These are phyloP conservation scores for Arnoldichthys spilopterus DNA, from an alignment of 2,797 vertebrate genomes.

Conservation along the genomic window DNA sequence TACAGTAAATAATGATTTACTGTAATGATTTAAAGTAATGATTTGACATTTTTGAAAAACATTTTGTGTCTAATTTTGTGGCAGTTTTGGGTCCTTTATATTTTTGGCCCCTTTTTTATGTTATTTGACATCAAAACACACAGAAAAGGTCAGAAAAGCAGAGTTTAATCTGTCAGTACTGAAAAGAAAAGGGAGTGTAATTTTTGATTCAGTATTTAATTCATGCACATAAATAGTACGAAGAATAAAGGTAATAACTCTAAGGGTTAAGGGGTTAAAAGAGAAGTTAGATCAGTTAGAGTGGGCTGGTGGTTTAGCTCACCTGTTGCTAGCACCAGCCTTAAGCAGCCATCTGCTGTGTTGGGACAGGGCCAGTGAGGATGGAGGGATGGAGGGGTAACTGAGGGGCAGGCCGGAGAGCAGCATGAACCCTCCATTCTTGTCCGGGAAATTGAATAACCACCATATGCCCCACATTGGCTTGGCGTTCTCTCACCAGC, in stretches of 20 bases:
- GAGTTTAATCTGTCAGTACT: too few relatives aligned
- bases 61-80: too few relatives aligned
- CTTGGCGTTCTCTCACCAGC: slow-evolving; percentile 56
- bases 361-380: slow-evolving; percentile 44
- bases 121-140: too few relatives aligned
- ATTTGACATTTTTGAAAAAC: too few relatives aligned
- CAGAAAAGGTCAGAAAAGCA: too few relatives aligned
- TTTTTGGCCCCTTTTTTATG: too few relatives aligned
- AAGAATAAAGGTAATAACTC: not conserved
- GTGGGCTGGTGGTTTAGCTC: slow-evolving; percentile 5
- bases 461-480: slow-evolving; percentile 59
- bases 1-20: too few relatives aligned
- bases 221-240: not conserved
- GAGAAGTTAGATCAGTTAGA: not conserved
- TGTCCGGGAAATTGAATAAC: slow-evolving; percentile 58
- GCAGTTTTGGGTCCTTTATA: too few relatives aligned
- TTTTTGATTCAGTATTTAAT: not conserved
- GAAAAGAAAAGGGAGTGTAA: not conserved
- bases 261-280: not conserved
- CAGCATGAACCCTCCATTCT: slow-evolving; percentile 49
- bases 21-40: too few relatives aligned
- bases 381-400: slow-evolving; percentile 21
- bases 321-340: slow-evolving; percentile 46
- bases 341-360: slow-evolving; percentile 50
- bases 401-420: slow-evolving; percentile 45